phyloP scores from a whole-genome alignment of 2,888 invertebrate genomes.

The Diploptera punctata region DNA sequence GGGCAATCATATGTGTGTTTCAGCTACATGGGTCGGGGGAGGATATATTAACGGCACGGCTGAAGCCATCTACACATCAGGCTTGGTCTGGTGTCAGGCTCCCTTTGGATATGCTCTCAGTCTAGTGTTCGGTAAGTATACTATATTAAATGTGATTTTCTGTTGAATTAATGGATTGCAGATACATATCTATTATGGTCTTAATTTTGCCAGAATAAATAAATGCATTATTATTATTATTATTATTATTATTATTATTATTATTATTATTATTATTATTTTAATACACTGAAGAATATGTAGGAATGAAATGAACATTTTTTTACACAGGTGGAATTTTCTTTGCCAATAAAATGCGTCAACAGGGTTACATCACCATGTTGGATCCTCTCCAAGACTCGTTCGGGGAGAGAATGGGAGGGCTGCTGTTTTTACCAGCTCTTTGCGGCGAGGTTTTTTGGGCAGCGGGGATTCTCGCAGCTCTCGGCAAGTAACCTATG shows the following conservation, averaged over 20 bases:
- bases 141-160: too few species aligned
- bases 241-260: too few species aligned
- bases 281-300: too few species aligned
- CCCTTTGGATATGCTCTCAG: conserved; percentile 99
- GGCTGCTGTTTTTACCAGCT: conserved; percentile 93
- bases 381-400: conserved; percentile 96
- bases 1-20: conserved; percentile 49
- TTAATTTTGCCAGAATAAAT: too few species aligned
- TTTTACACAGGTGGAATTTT: conserved; percentile 93
- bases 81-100: conserved; percentile 97
- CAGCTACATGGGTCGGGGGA: conserved; percentile 99
- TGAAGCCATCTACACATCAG: conserved; percentile 92
- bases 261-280: too few species aligned
- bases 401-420: conserved; percentile 98
- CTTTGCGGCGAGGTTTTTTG: conserved; percentile 98
- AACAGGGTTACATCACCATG: conserved; percentile 98
- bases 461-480: conserved; percentile 98
- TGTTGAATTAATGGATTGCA: too few species aligned
- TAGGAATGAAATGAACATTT: too few species aligned
- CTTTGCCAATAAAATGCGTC: conserved; percentile 97
- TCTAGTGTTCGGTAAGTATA: conserved; percentile 83
- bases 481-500: conserved; percentile 70
- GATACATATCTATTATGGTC: too few species aligned
- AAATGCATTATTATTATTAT: too few species aligned
- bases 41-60: conserved; percentile 99